Conservation (phyloP, 2,113 vertebrate species). For the Condylura cristata region DNA sequence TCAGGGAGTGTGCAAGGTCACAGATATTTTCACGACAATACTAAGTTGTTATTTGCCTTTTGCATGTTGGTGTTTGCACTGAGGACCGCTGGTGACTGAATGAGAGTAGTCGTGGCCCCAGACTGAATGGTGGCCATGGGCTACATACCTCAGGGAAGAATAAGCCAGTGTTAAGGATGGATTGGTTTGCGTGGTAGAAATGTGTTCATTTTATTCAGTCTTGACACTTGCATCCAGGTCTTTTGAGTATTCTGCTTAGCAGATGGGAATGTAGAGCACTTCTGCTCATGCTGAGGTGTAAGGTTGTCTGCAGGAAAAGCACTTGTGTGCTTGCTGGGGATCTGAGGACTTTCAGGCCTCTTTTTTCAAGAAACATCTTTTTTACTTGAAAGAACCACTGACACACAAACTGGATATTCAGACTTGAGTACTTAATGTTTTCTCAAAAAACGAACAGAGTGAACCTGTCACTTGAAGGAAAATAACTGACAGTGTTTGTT, state of each 20-base stretch:
- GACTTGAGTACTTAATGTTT: not conserved
- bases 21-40: slow-evolving; percentile 1
- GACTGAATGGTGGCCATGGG: not conserved
- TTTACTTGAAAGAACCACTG: slow-evolving; percentile 14
- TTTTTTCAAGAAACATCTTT: not conserved
- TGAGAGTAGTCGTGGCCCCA: not conserved
- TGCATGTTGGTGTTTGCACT: not conserved
- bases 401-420: not conserved
- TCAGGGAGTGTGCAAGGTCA: not conserved
- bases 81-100: not conserved
- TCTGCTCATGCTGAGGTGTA: not conserved
- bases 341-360: not conserved
- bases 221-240: not conserved
- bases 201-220: slow-evolving; percentile 27
- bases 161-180: not conserved
- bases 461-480: slow-evolving; percentile 37
- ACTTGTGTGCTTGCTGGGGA: not conserved
- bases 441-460: not conserved
- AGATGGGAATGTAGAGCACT: not conserved
- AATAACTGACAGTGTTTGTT: slow-evolving; percentile 46
- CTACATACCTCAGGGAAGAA: not conserved
- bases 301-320: not conserved
- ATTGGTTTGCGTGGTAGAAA: slow-evolving; percentile 3
- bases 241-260: slow-evolving; percentile 20
- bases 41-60: not conserved